Evolutionary conservation across 2,888 invertebrate genomes (phyloP).

Genomic region (Tetragonula carbonaria): DNA sequence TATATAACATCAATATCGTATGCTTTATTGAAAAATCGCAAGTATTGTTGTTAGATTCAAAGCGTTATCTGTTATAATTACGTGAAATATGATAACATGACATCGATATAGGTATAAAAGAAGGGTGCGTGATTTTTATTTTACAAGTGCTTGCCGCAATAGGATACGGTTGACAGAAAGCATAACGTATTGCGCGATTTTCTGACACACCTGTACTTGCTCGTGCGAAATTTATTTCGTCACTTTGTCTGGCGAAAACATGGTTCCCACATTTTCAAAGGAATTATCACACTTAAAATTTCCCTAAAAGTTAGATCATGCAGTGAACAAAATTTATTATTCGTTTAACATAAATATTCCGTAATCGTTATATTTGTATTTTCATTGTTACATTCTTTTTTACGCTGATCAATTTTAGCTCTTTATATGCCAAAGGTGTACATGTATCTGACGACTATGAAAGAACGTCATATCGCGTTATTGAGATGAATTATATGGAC

Average conservation of each 20-base stretch:
- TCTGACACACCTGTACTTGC: conserved; percentile 9
- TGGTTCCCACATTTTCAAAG: conserved; percentile 24
- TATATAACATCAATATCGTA: neutral
- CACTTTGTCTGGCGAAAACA: conserved; percentile 30
- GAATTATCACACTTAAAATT: conserved; percentile 16
- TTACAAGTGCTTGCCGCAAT: conserved; percentile 36
- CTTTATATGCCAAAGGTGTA: accelerated
- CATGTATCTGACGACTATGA: neutral
- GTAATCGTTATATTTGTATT: neutral
- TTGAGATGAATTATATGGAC: accelerated
- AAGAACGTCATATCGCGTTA: neutral
- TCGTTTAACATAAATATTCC: neutral
- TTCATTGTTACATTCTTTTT: neutral
- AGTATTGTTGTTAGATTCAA: neutral
- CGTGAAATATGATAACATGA: conserved; percentile 37
- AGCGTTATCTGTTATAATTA: conserved; percentile 12
- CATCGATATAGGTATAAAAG: conserved; percentile 41
- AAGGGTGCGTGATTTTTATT: conserved; percentile 27
- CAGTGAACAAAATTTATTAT: conserved; percentile 7
- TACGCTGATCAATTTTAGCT: neutral
- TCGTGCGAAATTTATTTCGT: conserved; percentile 35
- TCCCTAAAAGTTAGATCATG: conserved; percentile 1
- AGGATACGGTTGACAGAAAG: conserved; percentile 53
- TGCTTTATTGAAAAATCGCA: neutral
- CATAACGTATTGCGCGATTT: conserved; percentile 46